Evolutionary conservation across 2,113 vertebrate genomes (phyloP).

Genomic region (Lota lota): DNA sequence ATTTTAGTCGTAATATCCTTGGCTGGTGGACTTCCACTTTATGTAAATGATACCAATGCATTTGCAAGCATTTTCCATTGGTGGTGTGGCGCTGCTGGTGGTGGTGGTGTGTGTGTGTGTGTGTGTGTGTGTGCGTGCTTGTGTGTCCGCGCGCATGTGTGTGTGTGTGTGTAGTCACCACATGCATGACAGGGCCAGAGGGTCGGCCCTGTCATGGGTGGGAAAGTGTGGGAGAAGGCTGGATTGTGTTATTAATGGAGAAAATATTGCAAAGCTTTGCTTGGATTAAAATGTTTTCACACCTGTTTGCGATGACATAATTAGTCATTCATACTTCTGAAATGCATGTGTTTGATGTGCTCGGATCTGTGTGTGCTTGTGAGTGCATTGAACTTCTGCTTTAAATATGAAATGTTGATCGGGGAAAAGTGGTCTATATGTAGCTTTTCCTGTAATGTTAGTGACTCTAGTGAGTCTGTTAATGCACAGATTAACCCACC

Average conservation of each 20-base stretch:
- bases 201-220: too few relatives aligned
- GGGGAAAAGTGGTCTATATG: too few relatives aligned
- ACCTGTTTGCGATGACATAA: too few relatives aligned
- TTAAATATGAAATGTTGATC: too few relatives aligned
- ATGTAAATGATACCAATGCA: slow-evolving; percentile 82
- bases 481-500: too few relatives aligned
- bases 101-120: slow-evolving; percentile 50
- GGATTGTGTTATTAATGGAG: neutral
- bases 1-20: slow-evolving; percentile 74
- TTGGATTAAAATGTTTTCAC: too few relatives aligned
- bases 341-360: too few relatives aligned
- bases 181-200: neutral
- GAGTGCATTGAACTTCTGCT: too few relatives aligned
- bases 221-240: neutral
- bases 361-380: too few relatives aligned
- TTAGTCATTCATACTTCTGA: too few relatives aligned
- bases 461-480: too few relatives aligned
- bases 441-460: too few relatives aligned
- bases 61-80: slow-evolving; percentile 47
- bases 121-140: slow-evolving; percentile 1
- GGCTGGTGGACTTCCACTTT: slow-evolving; percentile 70
- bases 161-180: slow-evolving; percentile 5
- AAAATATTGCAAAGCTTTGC: neutral
- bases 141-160: slow-evolving; percentile 9
- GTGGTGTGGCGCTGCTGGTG: slow-evolving; percentile 54